Conservation (phyloP, 1,140 invertebrate genomes). For the Pseudomyrmex sp. region DNA sequence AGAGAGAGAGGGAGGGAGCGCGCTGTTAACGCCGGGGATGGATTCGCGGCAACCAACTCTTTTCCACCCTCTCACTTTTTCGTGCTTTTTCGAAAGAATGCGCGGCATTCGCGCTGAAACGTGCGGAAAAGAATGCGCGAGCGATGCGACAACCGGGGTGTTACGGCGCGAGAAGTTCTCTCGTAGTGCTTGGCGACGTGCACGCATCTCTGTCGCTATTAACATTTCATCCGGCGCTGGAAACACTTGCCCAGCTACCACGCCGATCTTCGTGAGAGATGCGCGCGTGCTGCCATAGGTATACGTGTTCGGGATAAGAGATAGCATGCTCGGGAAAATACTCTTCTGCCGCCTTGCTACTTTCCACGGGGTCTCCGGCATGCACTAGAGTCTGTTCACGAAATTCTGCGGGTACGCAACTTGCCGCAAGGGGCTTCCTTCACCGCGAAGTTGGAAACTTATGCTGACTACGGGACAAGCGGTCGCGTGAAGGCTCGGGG, state of each 20-base stretch:
- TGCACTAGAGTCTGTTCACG: conserved; percentile 58
- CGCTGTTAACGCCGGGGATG: conserved; percentile 42
- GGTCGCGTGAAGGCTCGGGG: neutral
- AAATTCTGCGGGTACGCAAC: conserved; percentile 70
- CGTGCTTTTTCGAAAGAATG: conserved; percentile 24
- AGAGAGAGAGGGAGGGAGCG: neutral
- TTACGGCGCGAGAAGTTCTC: conserved; percentile 35
- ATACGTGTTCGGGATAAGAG: conserved; percentile 53
- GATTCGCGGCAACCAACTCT: conserved; percentile 29
- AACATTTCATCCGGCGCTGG: conserved; percentile 76
- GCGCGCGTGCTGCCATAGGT: conserved; percentile 1
- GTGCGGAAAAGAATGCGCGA: conserved; percentile 46
- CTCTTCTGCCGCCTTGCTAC: neutral
- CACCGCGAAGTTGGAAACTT: conserved; percentile 73
- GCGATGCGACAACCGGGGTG: neutral
- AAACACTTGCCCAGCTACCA: conserved; percentile 59
- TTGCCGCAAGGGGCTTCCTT: conserved; percentile 69
- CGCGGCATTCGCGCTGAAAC: conserved; percentile 12
- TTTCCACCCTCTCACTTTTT: neutral
- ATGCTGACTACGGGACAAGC: conserved; percentile 51
- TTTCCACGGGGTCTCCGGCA: neutral
- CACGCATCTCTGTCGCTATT: conserved; percentile 70
- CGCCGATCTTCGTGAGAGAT: neutral
- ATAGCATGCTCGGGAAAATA: conserved; percentile 20
- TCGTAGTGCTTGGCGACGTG: conserved; percentile 26